A percentile compares a stretch with the other conserved stretches of the same genome.
phyloP scores from a whole-genome alignment of 1,140 invertebrate genomes.

The Whitmania pigra region DNA sequence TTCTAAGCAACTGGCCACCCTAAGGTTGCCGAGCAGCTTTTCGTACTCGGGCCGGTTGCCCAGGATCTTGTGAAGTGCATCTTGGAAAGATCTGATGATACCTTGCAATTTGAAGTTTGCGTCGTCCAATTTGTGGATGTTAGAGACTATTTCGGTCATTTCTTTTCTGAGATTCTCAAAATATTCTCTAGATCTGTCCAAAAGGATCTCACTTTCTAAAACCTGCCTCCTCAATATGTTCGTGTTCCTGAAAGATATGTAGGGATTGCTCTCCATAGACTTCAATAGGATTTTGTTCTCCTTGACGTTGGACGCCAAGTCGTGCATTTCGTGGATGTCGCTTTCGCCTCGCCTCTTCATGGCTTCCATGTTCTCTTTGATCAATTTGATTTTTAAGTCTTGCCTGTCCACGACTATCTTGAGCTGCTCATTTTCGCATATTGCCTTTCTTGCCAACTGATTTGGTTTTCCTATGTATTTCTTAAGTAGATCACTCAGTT shows the following conservation, averaged over 20 bases:
- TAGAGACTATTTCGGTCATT: background rate
- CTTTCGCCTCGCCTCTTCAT: conserved; percentile 8
- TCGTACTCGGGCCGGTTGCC: background rate
- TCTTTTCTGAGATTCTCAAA: background rate
- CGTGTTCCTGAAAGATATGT: background rate
- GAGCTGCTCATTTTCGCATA: background rate
- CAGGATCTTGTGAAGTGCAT: background rate
- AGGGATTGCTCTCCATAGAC: conserved; percentile 7
- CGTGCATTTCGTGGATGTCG: conserved; percentile 4
- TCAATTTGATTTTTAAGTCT: conserved; percentile 6
- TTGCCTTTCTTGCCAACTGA: conserved; percentile 4
- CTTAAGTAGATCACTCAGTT: conserved; percentile 5
- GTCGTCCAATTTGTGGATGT: conserved; percentile 1
- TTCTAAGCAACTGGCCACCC: background rate
- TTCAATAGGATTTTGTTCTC: background rate
- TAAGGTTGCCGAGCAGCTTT: background rate
- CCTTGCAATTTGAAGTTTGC: background rate
- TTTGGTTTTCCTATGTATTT: conserved; percentile 10
- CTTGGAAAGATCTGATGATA: conserved; percentile 4
- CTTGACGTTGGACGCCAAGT: conserved; percentile 7
- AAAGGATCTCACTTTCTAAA: background rate
- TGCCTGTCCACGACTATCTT: background rate
- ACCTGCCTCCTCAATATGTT: background rate
- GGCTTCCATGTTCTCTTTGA: conserved; percentile 7
- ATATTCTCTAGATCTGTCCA: background rate